phyloP scores from a whole-genome alignment of 2,113 vertebrate genomes.

The Cyprinodon tularosa region DNA sequence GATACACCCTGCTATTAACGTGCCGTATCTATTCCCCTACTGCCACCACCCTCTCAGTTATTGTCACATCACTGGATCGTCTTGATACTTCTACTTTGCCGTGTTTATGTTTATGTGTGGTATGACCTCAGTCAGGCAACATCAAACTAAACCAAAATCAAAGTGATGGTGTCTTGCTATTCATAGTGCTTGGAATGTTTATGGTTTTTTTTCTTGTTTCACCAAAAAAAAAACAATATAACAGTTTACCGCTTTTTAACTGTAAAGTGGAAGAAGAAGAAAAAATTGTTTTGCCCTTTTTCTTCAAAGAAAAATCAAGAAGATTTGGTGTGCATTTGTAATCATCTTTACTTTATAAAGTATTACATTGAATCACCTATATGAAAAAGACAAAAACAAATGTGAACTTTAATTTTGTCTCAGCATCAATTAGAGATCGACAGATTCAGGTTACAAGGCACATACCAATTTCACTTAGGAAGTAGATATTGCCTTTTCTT shows the following conservation, averaged over 20 bases:
- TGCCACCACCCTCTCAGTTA: background rate
- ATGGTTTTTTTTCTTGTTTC: too few species aligned
- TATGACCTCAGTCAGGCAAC: conserved; percentile 11
- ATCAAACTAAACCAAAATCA: conserved; percentile 4
- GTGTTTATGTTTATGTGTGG: conserved; percentile 45
- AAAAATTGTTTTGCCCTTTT: background rate
- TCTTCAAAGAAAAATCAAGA: background rate
- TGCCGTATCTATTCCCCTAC: background rate
- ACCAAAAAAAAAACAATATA: background rate
- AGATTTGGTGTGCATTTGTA: too few species aligned
- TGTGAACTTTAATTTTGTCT: too few species aligned
- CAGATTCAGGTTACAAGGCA: too few species aligned
- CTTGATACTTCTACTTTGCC: conserved; percentile 21
- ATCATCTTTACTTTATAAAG: too few species aligned
- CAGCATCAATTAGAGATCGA: too few species aligned
- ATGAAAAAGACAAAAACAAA: too few species aligned
- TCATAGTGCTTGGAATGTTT: background rate
- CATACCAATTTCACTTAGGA: too few species aligned
- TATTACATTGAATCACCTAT: too few species aligned
- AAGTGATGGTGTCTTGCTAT: conserved; percentile 6
- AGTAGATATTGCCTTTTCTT: too few species aligned
- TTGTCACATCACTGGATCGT: conserved; percentile 31
- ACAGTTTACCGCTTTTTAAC: background rate
- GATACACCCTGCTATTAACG: conserved; percentile 73
- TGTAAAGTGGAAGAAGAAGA: background rate